Evolutionary conservation across 2,888 invertebrate genomes (phyloP).

Genomic region (Erynnis tages): DNA sequence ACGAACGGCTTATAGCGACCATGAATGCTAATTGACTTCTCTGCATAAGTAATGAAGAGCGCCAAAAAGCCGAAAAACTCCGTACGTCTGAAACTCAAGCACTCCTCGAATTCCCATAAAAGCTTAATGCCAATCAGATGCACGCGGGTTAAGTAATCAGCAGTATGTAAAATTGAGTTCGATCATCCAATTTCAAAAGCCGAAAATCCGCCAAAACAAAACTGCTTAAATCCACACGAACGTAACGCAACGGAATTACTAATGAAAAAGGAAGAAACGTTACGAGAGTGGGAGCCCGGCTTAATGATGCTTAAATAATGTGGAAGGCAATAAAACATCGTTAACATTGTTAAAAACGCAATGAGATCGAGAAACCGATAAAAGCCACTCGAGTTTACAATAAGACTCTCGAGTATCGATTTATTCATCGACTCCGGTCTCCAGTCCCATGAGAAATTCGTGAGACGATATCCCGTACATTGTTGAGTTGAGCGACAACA

Average conservation of each 20-base stretch:
- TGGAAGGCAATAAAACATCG: constrained; percentile 27
- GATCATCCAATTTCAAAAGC: constrained; percentile 15
- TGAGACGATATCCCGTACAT: constrained; percentile 20
- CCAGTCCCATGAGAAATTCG: constrained; percentile 26
- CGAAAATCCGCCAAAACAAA: constrained; percentile 19
- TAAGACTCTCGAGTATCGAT: constrained; percentile 28
- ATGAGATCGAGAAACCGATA: constrained; percentile 29
- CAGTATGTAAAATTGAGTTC: constrained; percentile 15
- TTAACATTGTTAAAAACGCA: constrained; percentile 28
- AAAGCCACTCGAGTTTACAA: constrained; percentile 28
- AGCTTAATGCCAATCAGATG: constrained; percentile 4
- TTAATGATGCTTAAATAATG: constrained; percentile 28
- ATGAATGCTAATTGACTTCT: too few species aligned
- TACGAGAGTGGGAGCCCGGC: constrained; percentile 6
- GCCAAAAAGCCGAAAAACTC: neutral
- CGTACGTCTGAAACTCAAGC: neutral
- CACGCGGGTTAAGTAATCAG: constrained; percentile 8
- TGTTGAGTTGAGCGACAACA: constrained; percentile 12
- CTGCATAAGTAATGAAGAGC: too few species aligned
- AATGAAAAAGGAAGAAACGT: constrained; percentile 11
- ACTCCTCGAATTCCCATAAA: neutral
- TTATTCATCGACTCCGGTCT: constrained; percentile 23
- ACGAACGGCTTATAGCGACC: too few species aligned
- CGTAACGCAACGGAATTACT: constrained; percentile 19
- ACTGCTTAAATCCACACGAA: constrained; percentile 26